Evolutionary conservation across 2,797 vertebrate species (phyloP).

Genomic region (Rhinella marina): DNA sequence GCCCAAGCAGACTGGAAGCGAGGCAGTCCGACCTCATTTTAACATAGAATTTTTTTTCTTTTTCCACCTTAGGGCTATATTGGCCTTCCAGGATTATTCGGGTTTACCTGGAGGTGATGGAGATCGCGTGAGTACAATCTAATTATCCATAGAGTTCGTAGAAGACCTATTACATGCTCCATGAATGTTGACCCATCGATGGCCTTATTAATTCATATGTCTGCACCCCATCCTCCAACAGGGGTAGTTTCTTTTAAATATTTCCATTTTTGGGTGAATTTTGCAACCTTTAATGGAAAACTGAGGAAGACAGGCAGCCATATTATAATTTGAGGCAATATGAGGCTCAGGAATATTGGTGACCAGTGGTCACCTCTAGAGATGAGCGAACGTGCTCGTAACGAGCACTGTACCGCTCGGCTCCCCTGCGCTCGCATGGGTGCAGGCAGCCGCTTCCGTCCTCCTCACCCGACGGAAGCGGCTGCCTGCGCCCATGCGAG

Average conservation of each 20-base stretch:
- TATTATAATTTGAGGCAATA: neutral
- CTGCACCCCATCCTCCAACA: neutral
- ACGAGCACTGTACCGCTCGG: no score
- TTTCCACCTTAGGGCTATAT: slow-evolving; percentile 88
- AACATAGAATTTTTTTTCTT: slow-evolving; percentile 68
- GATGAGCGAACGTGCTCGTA: no score
- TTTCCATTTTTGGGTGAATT: neutral
- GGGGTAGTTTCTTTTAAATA: neutral
- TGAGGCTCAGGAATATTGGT: neutral
- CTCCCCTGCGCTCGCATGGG: no score
- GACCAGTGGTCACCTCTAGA: neutral
- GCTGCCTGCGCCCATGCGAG: no score
- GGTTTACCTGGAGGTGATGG: slow-evolving; percentile 91
- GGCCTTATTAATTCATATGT: neutral
- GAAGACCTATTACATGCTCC: neutral
- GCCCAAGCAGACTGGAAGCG: slow-evolving; percentile 8
- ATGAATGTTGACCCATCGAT: neutral
- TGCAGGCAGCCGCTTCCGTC: no score
- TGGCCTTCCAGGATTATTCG: slow-evolving; percentile 92
- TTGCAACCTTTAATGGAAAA: neutral
- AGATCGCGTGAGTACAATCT: slow-evolving; percentile 88
- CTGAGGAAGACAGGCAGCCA: neutral
- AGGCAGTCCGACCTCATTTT: slow-evolving; percentile 50
- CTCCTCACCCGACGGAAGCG: no score
- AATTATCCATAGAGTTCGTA: neutral